Conservation (phyloP, 2,888 invertebrate species). For the Petrolisthes manimaculis region DNA sequence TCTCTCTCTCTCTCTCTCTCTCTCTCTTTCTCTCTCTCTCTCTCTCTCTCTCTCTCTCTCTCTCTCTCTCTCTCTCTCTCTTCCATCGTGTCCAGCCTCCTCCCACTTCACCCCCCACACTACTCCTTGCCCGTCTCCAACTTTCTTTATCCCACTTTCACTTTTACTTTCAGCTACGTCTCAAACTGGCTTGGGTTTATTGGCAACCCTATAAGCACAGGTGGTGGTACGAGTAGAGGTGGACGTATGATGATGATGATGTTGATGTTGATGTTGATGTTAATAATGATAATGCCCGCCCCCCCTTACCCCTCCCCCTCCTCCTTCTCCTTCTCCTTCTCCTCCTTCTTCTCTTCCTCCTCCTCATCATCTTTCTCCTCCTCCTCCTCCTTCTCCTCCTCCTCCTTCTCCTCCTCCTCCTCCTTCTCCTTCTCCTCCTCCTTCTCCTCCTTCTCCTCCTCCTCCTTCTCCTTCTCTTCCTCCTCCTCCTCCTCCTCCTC, state of each 20-base stretch:
- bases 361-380: too few relatives aligned
- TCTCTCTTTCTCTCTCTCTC: conserved; percentile 28
- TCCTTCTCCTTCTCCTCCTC: too few relatives aligned
- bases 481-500: too few relatives aligned
- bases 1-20: conserved; percentile 8
- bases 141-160: conserved; percentile 51
- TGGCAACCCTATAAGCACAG: background rate
- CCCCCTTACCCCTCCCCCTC: too few relatives aligned
- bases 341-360: too few relatives aligned
- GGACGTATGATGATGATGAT: background rate
- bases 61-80: conserved; percentile 21
- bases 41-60: conserved; percentile 34
- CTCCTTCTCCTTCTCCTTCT: too few relatives aligned
- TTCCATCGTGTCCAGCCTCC: background rate
- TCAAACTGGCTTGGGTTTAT: conserved; percentile 10
- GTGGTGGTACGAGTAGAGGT: background rate
- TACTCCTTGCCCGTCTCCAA: conserved; percentile 6
- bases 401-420: too few relatives aligned
- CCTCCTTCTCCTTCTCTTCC: too few relatives aligned
- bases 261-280: background rate
- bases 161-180: conserved; percentile 33
- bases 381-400: too few relatives aligned
- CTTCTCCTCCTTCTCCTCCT: too few relatives aligned
- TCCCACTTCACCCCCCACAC: background rate
- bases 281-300: background rate